Conservation (phyloP, 2,797 vertebrate genomes). For the Macroramphosus scolopax region DNA sequence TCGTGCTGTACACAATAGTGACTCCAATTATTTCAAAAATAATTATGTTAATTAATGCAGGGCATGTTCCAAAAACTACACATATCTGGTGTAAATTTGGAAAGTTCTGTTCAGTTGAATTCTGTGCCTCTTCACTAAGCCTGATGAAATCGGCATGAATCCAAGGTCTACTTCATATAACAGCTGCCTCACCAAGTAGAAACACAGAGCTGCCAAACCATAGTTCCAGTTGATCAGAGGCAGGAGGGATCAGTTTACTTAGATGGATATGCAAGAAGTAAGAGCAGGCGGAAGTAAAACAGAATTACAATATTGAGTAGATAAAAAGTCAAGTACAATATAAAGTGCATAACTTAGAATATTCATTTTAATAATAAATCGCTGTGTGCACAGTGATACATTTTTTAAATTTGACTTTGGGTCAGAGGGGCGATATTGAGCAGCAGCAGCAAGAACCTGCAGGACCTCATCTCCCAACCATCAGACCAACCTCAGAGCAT, state of each 20-base stretch:
- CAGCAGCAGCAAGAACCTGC: too few relatives aligned
- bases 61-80: too few relatives aligned
- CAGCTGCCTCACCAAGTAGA: background rate
- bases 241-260: background rate
- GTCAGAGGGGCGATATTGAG: too few relatives aligned
- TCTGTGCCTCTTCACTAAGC: background rate
- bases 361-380: background rate
- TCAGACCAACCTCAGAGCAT: too few relatives aligned
- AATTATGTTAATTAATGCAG: too few relatives aligned
- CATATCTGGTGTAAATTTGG: too few relatives aligned
- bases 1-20: too few relatives aligned
- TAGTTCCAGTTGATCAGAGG: background rate
- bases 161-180: background rate
- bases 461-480: too few relatives aligned
- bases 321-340: background rate
- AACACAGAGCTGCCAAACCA: background rate
- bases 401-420: background rate
- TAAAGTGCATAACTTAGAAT: background rate
- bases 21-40: too few relatives aligned
- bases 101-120: background rate
- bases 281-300: background rate
- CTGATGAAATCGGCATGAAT: background rate
- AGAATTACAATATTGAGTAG: background rate
- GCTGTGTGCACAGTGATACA: background rate
- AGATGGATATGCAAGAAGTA: background rate